Conservation (phyloP, 2,888 invertebrate genomes). For the Lymantria dispar region DNA sequence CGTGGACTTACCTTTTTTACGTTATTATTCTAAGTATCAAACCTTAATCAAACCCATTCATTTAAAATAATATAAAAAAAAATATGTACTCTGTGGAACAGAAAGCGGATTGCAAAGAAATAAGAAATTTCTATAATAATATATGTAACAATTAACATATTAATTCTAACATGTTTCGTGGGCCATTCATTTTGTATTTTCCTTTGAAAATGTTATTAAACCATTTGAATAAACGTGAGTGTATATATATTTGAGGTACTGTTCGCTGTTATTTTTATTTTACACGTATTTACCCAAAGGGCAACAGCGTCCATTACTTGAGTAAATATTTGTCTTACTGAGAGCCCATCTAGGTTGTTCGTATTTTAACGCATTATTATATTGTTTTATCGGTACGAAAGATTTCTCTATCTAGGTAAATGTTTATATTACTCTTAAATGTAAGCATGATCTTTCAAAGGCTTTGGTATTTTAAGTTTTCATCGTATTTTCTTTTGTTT, state of each 20-base stretch:
- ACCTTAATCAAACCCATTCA: too few relatives aligned
- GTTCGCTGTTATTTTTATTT: slow-evolving; percentile 41
- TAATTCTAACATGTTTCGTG: too few relatives aligned
- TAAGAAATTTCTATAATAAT: too few relatives aligned
- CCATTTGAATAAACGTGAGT: not conserved
- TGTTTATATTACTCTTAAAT: not conserved
- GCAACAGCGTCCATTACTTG: slow-evolving; percentile 56
- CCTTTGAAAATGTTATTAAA: not conserved
- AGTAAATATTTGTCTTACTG: slow-evolving; percentile 57
- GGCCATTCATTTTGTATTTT: not conserved
- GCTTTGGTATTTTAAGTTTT: not conserved
- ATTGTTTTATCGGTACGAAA: slow-evolving; percentile 24
- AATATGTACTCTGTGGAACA: too few relatives aligned
- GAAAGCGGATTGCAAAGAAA: too few relatives aligned
- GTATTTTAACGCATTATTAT: slow-evolving; percentile 46
- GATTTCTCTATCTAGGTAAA: not conserved
- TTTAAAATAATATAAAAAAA: too few relatives aligned
- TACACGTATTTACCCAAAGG: slow-evolving; percentile 40
- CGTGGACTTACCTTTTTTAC: too few relatives aligned
- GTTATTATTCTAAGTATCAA: too few relatives aligned
- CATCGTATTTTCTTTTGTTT: not conserved
- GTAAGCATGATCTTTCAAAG: not conserved
- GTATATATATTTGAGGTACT: not conserved
- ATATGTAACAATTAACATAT: too few relatives aligned
- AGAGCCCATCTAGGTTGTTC: slow-evolving; percentile 51